These are phyloP conservation scores for Silurus asotus DNA, from an alignment of 2,113 vertebrate genomes.

Conservation along the genomic window DNA sequence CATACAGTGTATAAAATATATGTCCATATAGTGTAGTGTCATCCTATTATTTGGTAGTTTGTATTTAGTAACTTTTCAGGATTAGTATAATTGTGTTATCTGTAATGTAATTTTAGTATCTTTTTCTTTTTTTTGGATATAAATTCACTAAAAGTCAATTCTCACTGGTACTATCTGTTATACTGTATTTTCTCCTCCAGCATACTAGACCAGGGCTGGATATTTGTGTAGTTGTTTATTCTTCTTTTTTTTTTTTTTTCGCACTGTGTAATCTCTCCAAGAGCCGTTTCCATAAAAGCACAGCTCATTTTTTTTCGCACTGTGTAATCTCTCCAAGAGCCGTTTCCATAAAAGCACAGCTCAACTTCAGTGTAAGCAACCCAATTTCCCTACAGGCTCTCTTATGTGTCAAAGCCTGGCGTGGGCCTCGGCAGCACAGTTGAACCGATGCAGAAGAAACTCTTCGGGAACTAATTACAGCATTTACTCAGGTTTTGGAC, in stretches of 20 bases:
- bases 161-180: background rate
- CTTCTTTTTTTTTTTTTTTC: background rate
- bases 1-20: no score
- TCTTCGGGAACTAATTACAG: slow-evolving; percentile 18
- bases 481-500: slow-evolving; percentile 29
- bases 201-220: background rate
- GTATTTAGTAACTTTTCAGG: background rate
- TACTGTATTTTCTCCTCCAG: background rate
- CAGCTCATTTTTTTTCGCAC: background rate
- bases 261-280: background rate
- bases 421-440: background rate
- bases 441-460: background rate
- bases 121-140: background rate
- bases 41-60: background rate
- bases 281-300: slow-evolving; percentile 16
- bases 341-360: slow-evolving; percentile 14
- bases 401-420: slow-evolving; percentile 10
- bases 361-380: background rate
- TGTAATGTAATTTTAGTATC: background rate
- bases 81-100: background rate
- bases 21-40: background rate
- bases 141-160: background rate
- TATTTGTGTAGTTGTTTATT: background rate
- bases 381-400: slow-evolving; percentile 17
- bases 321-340: slow-evolving; percentile 3